Evolutionary conservation across 2,888 invertebrate genomes (phyloP).

Genomic region (Teleogryllus oceanicus): DNA sequence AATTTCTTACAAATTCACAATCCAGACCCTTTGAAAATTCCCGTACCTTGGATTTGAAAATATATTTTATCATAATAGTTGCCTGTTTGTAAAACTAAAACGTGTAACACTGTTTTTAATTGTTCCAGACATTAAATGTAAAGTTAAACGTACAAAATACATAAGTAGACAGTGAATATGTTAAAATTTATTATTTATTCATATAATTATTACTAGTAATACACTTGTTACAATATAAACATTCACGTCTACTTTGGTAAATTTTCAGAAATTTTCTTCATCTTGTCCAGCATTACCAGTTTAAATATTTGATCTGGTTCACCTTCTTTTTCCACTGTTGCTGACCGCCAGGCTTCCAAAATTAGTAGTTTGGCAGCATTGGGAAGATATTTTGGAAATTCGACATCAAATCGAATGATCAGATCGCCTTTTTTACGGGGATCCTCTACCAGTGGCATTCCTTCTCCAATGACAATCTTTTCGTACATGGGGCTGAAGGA

Average conservation of each 20-base stretch:
- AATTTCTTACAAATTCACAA: too few relatives aligned
- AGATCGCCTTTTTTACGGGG: conserved; percentile 19
- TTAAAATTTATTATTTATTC: too few relatives aligned
- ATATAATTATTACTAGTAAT: too few relatives aligned
- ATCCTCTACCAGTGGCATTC: conserved; percentile 18
- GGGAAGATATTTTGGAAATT: conserved; percentile 23
- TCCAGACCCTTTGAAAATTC: too few relatives aligned
- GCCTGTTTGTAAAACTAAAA: too few relatives aligned
- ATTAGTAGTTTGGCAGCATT: neutral
- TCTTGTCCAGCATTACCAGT: conserved; percentile 19
- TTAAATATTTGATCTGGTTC: conserved; percentile 20
- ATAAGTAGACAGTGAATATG: too few relatives aligned
- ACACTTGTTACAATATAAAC: too few relatives aligned
- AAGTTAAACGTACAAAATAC: too few relatives aligned
- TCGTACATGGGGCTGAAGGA: neutral
- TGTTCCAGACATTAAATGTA: too few relatives aligned
- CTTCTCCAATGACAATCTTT: conserved; percentile 20
- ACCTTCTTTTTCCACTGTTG: neutral
- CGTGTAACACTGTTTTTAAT: too few relatives aligned
- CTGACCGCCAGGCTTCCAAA: neutral
- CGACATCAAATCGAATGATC: neutral
- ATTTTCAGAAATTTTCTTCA: neutral
- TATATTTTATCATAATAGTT: too few relatives aligned
- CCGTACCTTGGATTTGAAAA: too few relatives aligned
- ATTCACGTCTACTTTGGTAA: neutral